phyloP scores from a whole-genome alignment of 2,113 vertebrate species.

The Mustelus asterias region DNA sequence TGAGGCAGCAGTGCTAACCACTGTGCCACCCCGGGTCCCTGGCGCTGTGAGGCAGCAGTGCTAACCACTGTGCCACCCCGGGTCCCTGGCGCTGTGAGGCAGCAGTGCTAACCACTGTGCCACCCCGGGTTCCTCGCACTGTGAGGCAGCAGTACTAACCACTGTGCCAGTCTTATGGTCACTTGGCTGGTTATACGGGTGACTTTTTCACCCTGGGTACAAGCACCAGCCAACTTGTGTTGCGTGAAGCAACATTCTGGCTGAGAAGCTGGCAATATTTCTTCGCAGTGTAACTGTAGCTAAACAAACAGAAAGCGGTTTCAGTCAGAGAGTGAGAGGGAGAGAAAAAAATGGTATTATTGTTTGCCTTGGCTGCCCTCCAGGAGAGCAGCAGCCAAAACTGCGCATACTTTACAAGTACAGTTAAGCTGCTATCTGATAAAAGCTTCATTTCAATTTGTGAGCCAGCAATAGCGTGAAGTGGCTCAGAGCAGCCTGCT shows the following conservation, averaged over 20 bases:
- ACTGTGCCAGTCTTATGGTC: not conserved
- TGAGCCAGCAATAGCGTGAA: not conserved
- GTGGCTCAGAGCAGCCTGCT: not conserved
- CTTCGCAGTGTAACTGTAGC: not conserved
- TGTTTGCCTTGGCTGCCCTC: not conserved
- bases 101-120: too few species aligned
- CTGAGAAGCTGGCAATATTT: not conserved
- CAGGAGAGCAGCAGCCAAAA: not conserved
- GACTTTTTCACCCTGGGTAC: not conserved
- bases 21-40: too few species aligned
- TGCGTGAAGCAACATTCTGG: not conserved
- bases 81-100: too few species aligned
- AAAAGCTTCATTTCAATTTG: not conserved
- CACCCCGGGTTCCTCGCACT: too few species aligned
- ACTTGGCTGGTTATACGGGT: not conserved
- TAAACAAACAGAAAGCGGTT: not conserved
- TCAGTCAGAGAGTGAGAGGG: not conserved
- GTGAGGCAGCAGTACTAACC: too few species aligned
- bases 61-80: too few species aligned
- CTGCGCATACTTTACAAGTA: not conserved
- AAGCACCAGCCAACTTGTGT: not conserved
- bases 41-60: too few species aligned
- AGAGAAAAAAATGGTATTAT: not conserved
- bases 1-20: too few species aligned
- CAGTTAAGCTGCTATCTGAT: not conserved